These are phyloP conservation scores for Trichonephila inaurata DNA, from an alignment of 1,140 invertebrate genomes.

Conservation along the genomic window DNA sequence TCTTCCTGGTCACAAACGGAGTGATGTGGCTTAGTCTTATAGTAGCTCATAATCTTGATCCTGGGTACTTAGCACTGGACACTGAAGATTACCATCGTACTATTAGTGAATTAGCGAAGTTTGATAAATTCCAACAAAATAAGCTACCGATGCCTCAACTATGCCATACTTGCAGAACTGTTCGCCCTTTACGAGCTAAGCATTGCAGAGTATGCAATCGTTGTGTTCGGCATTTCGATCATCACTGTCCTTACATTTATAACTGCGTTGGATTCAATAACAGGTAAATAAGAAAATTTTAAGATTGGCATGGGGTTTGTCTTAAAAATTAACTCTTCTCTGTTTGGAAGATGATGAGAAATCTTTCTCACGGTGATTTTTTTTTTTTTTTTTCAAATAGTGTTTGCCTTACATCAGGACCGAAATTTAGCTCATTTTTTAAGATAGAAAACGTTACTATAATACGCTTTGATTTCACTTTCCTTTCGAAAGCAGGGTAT, in stretches of 20 bases:
- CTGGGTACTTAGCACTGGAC: constrained; percentile 93
- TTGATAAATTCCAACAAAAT: constrained; percentile 90
- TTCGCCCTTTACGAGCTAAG: constrained; percentile 92
- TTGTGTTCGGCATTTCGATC: constrained; percentile 95
- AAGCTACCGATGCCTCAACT: constrained; percentile 91
- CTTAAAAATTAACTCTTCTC: too few species aligned
- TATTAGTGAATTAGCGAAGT: constrained; percentile 92
- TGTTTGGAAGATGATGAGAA: too few species aligned
- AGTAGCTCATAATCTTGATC: constrained; percentile 92
- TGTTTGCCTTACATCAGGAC: too few species aligned
- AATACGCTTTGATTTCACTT: too few species aligned
- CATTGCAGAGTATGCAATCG: constrained; percentile 95
- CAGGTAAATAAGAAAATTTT: constrained; percentile 65
- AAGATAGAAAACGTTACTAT: too few species aligned
- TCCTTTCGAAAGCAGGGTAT: too few species aligned
- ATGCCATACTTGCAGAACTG: constrained; percentile 94
- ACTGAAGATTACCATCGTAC: constrained; percentile 93
- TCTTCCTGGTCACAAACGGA: constrained; percentile 93
- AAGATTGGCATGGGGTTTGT: not conserved
- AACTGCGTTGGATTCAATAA: constrained; percentile 94
- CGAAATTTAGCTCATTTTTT: too few species aligned
- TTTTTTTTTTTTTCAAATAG: too few species aligned
- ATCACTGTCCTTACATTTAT: constrained; percentile 97
- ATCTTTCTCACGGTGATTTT: too few species aligned
- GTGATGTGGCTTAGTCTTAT: constrained; percentile 96